phyloP scores from a whole-genome alignment of 2,888 invertebrate genomes.

The Tethea ocularis region DNA sequence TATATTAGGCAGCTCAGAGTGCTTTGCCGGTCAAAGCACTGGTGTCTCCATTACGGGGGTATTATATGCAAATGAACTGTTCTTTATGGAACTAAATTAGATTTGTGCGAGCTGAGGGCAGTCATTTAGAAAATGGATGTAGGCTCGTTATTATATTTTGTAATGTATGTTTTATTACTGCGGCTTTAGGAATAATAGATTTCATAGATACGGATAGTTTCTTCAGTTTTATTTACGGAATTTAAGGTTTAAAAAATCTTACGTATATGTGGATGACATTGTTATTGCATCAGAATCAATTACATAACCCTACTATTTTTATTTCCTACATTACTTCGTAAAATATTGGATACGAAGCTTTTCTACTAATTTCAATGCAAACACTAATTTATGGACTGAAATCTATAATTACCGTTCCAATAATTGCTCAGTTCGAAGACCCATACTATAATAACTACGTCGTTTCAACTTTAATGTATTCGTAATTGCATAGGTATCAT shows the following conservation, averaged over 20 bases:
- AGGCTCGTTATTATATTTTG: slow-evolving; percentile 32
- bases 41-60: slow-evolving; percentile 46
- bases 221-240: too few species aligned
- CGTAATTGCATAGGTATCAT: neutral
- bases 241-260: too few species aligned
- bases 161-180: slow-evolving; percentile 12
- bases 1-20: slow-evolving; percentile 17
- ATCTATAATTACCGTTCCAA: neutral
- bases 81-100: slow-evolving; percentile 54
- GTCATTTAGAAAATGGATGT: slow-evolving; percentile 45
- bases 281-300: neutral
- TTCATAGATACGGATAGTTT: neutral
- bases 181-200: neutral
- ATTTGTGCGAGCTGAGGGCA: slow-evolving; percentile 39
- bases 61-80: slow-evolving; percentile 62
- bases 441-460: neutral
- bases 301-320: neutral
- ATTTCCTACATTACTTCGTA: too few species aligned
- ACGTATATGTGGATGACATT: neutral
- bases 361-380: neutral
- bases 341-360: too few species aligned
- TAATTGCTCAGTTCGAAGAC: neutral
- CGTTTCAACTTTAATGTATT: neutral
- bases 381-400: neutral
- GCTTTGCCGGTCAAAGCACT: slow-evolving; percentile 24